Conservation (phyloP, 2,113 vertebrate genomes). For the Pseudorasbora parva region DNA sequence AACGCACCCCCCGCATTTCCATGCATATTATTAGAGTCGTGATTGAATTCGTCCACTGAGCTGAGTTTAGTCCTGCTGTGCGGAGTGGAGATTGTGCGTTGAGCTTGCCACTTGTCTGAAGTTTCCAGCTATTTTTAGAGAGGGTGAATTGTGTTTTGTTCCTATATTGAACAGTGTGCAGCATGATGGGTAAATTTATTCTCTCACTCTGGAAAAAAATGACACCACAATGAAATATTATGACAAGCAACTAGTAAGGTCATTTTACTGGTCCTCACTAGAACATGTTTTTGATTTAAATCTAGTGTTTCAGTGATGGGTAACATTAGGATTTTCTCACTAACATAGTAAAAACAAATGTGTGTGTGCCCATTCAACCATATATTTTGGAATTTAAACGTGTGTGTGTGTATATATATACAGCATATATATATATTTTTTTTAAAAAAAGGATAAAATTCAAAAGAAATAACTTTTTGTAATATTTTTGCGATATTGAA, state of each 20-base stretch:
- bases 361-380: neutral
- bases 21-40: neutral
- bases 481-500: neutral
- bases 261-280: too few species aligned
- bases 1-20: neutral
- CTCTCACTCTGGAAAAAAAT: conserved; percentile 23
- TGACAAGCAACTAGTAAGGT: too few species aligned
- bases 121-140: conserved; percentile 41
- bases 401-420: too few species aligned
- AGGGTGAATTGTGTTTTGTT: conserved; percentile 22
- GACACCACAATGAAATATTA: conserved; percentile 37
- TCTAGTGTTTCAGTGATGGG: too few species aligned
- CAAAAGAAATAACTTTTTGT: too few species aligned
- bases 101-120: conserved; percentile 22
- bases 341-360: too few species aligned
- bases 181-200: conserved; percentile 32
- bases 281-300: too few species aligned
- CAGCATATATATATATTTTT: too few species aligned
- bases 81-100: neutral
- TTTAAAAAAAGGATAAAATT: neutral
- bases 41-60: conserved; percentile 26
- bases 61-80: conserved; percentile 22
- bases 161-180: conserved; percentile 10
- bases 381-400: neutral
- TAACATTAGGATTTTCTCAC: too few species aligned